These are phyloP conservation scores for Drosophila bifasciata DNA, from an alignment of 1,140 invertebrate species.

Conservation along the genomic window DNA sequence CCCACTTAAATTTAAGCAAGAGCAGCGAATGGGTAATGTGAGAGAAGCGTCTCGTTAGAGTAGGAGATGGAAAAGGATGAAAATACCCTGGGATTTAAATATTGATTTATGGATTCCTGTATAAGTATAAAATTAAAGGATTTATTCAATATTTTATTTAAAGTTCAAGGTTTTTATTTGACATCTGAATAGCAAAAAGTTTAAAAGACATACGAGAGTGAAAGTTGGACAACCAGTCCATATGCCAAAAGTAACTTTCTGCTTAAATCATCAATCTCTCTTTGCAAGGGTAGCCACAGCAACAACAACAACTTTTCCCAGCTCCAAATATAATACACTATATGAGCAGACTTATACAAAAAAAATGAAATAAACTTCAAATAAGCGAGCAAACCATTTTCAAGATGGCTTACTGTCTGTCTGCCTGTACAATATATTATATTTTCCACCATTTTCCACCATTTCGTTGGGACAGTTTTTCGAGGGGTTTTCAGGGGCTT, in stretches of 20 bases:
- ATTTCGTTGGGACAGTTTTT: too few relatives aligned
- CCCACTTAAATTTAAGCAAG: slow-evolving; percentile 61
- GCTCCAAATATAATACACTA: too few relatives aligned
- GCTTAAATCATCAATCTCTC: too few relatives aligned
- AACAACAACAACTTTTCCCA: too few relatives aligned
- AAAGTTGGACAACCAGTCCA: too few relatives aligned
- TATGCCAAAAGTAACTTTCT: too few relatives aligned
- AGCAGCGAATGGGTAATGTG: slow-evolving; percentile 23
- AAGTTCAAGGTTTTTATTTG: too few relatives aligned
- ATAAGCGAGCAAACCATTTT: slow-evolving; percentile 37
- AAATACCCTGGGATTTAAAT: slow-evolving; percentile 3
- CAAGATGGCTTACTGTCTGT: slow-evolving; percentile 47
- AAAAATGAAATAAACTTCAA: slow-evolving; percentile 47
- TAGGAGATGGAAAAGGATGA: not conserved
- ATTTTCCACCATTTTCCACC: too few relatives aligned
- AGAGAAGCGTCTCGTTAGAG: not conserved
- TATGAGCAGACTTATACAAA: not conserved
- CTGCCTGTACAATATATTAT: slow-evolving; percentile 3
- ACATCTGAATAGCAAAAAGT: too few relatives aligned
- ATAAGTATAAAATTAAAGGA: not conserved
- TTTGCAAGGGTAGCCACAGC: too few relatives aligned
- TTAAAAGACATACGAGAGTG: too few relatives aligned
- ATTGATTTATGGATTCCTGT: slow-evolving; percentile 8
- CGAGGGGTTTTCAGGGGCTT: not conserved
- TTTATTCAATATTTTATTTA: too few relatives aligned